Conservation (phyloP, 53 echinoderm and acorn worm species). For the Hippasteria phrygiana region DNA sequence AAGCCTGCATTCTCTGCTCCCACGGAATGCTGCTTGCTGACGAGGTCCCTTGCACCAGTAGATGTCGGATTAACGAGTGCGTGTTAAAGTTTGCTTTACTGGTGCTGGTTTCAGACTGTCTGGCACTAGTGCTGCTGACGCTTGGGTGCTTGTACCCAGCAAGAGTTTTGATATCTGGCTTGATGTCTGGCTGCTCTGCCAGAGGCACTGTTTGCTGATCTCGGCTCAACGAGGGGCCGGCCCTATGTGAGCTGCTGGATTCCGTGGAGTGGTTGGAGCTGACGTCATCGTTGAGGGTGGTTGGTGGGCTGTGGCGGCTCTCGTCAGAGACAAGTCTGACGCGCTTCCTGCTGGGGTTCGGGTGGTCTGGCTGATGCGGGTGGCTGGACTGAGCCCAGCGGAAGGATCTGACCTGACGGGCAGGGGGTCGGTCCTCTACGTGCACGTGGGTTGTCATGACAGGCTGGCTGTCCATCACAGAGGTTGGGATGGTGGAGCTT, state of each 20-base stretch:
- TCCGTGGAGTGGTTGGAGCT: conserved; percentile 48
- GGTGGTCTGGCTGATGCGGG: conserved; percentile 42
- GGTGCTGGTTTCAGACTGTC: conserved; percentile 23
- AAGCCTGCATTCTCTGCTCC: conserved; percentile 48
- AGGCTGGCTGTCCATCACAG: conserved; percentile 58
- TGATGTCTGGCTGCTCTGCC: conserved; percentile 49
- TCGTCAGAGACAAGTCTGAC: conserved; percentile 52
- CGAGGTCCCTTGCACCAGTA: conserved; percentile 48
- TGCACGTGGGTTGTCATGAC: conserved; percentile 56
- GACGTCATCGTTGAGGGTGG: conserved; percentile 37
- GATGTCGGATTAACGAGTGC: conserved; percentile 53
- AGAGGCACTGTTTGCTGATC: conserved; percentile 41
- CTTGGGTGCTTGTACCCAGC: conserved; percentile 37
- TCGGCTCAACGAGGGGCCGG: conserved; percentile 24
- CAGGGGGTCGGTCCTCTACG: conserved; percentile 45
- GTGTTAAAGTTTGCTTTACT: conserved; percentile 4
- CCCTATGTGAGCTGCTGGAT: conserved; percentile 40
- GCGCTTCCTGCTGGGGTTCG: conserved; percentile 46
- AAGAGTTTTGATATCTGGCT: conserved; percentile 56
- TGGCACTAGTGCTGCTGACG: conserved; percentile 31
- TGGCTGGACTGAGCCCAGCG: conserved; percentile 55
- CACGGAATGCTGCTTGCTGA: conserved; percentile 22
- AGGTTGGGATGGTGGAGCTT: conserved; percentile 50
- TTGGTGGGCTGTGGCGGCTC: conserved; percentile 49
- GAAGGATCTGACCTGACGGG: conserved; percentile 56